Base-by-base conservation (phyloP, 2,888 invertebrate species). In the Phlogophora meticulosa region DNA sequence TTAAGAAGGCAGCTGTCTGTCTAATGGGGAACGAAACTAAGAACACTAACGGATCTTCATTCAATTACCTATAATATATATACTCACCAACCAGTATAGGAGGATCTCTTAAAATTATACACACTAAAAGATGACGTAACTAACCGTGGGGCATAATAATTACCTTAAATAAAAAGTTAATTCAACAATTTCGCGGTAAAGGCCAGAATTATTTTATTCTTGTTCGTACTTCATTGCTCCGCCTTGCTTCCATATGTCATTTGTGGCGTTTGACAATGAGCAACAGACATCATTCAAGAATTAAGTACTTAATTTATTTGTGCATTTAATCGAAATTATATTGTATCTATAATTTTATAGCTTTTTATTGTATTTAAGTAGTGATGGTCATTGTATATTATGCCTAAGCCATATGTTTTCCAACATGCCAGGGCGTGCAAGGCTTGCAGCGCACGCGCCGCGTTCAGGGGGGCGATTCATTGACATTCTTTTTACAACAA, bases 341-440 rank as follows among this genome's bases (percentile, higher is more conserved):
- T 20, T 7, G 9, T n/a, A 34, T 34, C 2, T 24, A 32, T 40
- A 72, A 40, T 46, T 69, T 52, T 7, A 36, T 5, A 20, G 28
- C 48, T 59, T 17, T 28, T 17, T 63, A 5, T 28, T 5, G 28
- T n/a, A 5, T 38, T 24, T 46, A 49, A 62, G 40, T 20, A 5
- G 42, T 20, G 11, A 38, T 46, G 43, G 5, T 40, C 24, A 22
- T 51, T 55, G 48, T 74, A 49, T 22, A 28, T 38, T 13, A 17
- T 36, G 17, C 15, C 5, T 22, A 11, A 36, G 45, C 45, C 69
- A 68, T 43, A 64, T 75, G 76, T 32, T 53, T 34, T 4, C 20
- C 42, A 34, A 20, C 67, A 55, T 28, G 28, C 28, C 5, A 28
- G 28, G 28, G 28, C 28, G 28, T 28, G 28, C 28, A 28, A 28